Evolutionary conservation across 2,113 vertebrate genomes (phyloP).

Genomic region (Dicaeum eximium): DNA sequence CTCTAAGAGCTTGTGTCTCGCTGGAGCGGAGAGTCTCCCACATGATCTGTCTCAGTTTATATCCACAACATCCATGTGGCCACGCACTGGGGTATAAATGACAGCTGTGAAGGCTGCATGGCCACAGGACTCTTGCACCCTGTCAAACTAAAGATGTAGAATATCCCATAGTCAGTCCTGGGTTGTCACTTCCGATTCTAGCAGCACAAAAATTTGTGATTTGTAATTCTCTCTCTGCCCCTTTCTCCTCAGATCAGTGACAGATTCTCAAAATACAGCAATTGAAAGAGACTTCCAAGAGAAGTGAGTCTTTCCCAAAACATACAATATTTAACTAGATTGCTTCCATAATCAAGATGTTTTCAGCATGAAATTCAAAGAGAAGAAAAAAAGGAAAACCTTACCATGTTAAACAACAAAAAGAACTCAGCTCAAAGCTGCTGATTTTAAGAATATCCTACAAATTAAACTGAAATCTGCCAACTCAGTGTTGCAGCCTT

Average conservation of each 20-base stretch:
- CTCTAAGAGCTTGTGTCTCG: background rate
- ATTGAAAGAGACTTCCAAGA: slow-evolving; percentile 17
- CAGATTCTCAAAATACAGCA: background rate
- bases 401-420: background rate
- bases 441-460: background rate
- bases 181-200: slow-evolving; percentile 1
- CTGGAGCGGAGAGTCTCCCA: background rate
- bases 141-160: slow-evolving; percentile 11
- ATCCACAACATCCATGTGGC: background rate
- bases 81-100: background rate
- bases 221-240: slow-evolving; percentile 10
- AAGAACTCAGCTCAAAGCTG: background rate
- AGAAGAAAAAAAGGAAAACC: background rate
- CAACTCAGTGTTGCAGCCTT: background rate
- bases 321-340: slow-evolving; percentile 24
- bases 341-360: background rate
- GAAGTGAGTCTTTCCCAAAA: slow-evolving; percentile 6
- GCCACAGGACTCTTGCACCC: slow-evolving; percentile 27
- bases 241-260: slow-evolving; percentile 33
- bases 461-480: background rate
- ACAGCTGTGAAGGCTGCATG: slow-evolving; percentile 20
- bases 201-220: background rate
- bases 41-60: background rate
- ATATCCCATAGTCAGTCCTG: background rate
- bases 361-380: background rate